These are phyloP conservation scores for Nymphalis c-album DNA, from an alignment of 2,888 invertebrate genomes.

Conservation along the genomic window DNA sequence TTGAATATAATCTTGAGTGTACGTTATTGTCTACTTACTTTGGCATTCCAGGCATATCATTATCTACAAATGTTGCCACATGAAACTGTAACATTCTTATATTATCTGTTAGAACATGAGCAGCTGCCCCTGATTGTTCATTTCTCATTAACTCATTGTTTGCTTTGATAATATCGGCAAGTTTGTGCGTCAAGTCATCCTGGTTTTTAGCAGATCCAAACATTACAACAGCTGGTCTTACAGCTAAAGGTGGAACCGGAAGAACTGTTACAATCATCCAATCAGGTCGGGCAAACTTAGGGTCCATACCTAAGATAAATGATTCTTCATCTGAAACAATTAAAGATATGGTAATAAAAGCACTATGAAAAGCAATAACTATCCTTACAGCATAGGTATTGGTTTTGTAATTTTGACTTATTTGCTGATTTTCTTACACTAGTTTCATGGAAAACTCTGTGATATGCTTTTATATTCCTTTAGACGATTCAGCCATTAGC, in stretches of 20 bases:
- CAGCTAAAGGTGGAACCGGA: slow-evolving; percentile 97
- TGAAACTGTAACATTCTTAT: slow-evolving; percentile 99
- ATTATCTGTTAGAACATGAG: slow-evolving; percentile 98
- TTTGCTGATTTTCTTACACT: too few species aligned
- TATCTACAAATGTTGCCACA: slow-evolving; percentile 98
- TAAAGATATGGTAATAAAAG: neutral
- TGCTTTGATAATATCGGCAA: slow-evolving; percentile 98
- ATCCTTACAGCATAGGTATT: too few species aligned
- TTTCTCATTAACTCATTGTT: slow-evolving; percentile 98
- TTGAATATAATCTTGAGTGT: neutral
- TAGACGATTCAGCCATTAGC: too few species aligned
- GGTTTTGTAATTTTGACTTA: too few species aligned
- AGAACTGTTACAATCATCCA: slow-evolving; percentile 99
- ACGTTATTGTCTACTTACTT: slow-evolving; percentile 67
- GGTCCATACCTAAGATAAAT: slow-evolving; percentile 96
- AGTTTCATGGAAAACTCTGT: too few species aligned
- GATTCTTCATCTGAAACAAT: slow-evolving; percentile 92
- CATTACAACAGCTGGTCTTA: slow-evolving; percentile 99
- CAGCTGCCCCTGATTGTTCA: slow-evolving; percentile 97
- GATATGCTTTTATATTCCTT: too few species aligned
- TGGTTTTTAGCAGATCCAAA: slow-evolving; percentile 99
- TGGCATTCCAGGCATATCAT: slow-evolving; percentile 99
- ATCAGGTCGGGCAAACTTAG: slow-evolving; percentile 97
- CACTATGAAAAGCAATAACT: too few species aligned
- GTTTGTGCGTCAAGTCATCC: slow-evolving; percentile 99